Evolutionary conservation across 2,888 invertebrate species (phyloP).

Genomic region (Nysson spinosus): DNA sequence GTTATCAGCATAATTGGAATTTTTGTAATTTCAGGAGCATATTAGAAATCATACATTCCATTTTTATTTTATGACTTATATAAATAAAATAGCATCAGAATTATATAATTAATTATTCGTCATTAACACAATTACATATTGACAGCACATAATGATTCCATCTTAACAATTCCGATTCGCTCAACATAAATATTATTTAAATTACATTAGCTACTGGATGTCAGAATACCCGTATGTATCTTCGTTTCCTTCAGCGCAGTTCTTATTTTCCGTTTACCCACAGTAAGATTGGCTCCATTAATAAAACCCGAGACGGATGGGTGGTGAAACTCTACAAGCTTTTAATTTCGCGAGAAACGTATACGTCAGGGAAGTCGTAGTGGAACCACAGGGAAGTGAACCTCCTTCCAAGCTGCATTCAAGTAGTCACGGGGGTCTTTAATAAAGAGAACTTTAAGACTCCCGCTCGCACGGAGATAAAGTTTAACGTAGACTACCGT

Average conservation of each 20-base stretch:
- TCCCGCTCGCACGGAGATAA: constrained; percentile 64
- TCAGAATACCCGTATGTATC: background rate
- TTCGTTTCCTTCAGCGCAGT: constrained; percentile 18
- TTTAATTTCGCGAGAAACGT: constrained; percentile 60
- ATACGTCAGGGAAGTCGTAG: constrained; percentile 41
- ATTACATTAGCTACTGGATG: background rate
- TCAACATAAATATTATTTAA: background rate
- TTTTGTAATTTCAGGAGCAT: background rate
- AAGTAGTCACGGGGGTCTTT: constrained; percentile 63
- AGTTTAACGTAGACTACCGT: constrained; percentile 65
- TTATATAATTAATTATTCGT: too few species aligned
- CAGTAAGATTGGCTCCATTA: constrained; percentile 52
- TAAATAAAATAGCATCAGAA: too few species aligned
- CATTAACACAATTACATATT: too few species aligned
- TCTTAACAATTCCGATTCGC: too few species aligned
- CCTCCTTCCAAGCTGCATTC: constrained; percentile 34
- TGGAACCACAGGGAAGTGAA: constrained; percentile 52
- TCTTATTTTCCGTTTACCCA: constrained; percentile 53
- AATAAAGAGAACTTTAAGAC: constrained; percentile 72
- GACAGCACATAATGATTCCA: too few species aligned
- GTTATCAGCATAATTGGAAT: too few species aligned
- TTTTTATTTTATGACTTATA: too few species aligned
- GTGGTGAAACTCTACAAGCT: constrained; percentile 56
- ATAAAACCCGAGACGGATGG: constrained; percentile 56
- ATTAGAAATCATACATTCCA: background rate